phyloP scores from a whole-genome alignment of 2,113 vertebrate genomes.

The Lucifuga dentata region DNA sequence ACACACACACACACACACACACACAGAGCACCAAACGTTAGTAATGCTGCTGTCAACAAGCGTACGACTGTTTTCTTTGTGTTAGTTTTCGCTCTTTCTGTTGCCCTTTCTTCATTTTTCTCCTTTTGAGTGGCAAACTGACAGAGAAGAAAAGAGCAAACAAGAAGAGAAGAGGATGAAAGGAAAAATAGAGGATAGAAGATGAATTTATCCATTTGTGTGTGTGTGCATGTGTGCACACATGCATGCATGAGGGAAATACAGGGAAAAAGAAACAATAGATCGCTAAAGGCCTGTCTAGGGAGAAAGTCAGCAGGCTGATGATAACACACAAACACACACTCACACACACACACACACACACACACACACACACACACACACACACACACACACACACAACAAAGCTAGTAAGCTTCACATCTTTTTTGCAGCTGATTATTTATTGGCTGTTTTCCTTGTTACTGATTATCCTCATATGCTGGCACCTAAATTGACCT shows the following conservation, averaged over 20 bases:
- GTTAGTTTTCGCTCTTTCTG: slow-evolving; percentile 8
- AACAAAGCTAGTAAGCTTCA: slow-evolving; percentile 14
- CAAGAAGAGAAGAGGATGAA: not conserved
- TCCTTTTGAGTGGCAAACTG: too few relatives aligned
- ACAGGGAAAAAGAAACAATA: slow-evolving; percentile 25
- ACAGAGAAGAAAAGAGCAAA: too few relatives aligned
- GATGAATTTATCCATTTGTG: not conserved
- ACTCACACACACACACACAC: not conserved
- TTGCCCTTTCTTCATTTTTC: not conserved
- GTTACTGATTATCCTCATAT: slow-evolving; percentile 31
- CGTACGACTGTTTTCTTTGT: not conserved
- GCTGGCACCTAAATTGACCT: slow-evolving; percentile 17
- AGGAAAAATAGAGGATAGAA: not conserved
- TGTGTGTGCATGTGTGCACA: slow-evolving; percentile 9
- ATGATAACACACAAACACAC: slow-evolving; percentile 5
- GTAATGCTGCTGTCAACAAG: slow-evolving; percentile 9
- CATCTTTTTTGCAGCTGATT: slow-evolving; percentile 3
- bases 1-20: slow-evolving; percentile 8
- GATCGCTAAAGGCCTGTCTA: slow-evolving; percentile 25
- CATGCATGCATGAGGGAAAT: not conserved
- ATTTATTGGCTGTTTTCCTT: slow-evolving; percentile 37
- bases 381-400: slow-evolving; percentile 6
- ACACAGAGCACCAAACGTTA: not conserved
- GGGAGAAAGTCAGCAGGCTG: slow-evolving; percentile 27
- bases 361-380: slow-evolving; percentile 11